These are phyloP conservation scores for Dicentrarchus labrax DNA, from an alignment of 2,113 vertebrate species.

Conservation along the genomic window DNA sequence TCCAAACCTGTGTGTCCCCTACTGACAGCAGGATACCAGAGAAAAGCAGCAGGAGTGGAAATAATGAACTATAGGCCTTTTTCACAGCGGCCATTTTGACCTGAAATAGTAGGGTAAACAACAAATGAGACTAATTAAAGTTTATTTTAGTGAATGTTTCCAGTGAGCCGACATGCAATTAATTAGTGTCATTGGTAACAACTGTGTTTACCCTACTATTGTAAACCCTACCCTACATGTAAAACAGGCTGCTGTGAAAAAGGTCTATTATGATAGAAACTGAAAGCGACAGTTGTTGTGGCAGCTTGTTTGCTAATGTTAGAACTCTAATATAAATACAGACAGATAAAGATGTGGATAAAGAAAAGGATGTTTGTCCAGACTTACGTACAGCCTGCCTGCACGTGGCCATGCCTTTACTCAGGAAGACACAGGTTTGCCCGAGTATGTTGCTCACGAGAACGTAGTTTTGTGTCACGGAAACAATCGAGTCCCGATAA, in stretches of 20 bases:
- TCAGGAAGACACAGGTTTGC: constrained; percentile 91
- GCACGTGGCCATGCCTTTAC: constrained; percentile 89
- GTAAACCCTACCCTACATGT: no score
- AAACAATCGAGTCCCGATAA: constrained; percentile 87
- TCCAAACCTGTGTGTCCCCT: constrained; percentile 9
- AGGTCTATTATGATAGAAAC: neutral
- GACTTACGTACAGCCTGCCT: constrained; percentile 94
- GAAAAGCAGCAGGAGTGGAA: constrained; percentile 17
- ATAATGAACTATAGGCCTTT: neutral
- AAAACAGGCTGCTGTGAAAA: no score
- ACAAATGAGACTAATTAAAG: no score
- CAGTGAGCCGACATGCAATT: no score
- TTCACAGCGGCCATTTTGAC: no score
- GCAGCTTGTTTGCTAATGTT: neutral
- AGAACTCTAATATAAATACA: constrained; percentile 20
- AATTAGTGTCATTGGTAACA: no score
- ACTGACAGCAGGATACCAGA: neutral
- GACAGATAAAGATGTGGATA: constrained; percentile 8
- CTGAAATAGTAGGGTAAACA: no score
- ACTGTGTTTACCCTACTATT: no score
- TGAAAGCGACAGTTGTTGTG: neutral
- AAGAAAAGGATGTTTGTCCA: constrained; percentile 40
- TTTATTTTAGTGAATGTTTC: no score
- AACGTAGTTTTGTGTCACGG: constrained; percentile 89
- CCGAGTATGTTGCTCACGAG: constrained; percentile 90